These are phyloP conservation scores for Balaeniceps rex DNA, from an alignment of 2,113 vertebrate species.

Conservation along the genomic window DNA sequence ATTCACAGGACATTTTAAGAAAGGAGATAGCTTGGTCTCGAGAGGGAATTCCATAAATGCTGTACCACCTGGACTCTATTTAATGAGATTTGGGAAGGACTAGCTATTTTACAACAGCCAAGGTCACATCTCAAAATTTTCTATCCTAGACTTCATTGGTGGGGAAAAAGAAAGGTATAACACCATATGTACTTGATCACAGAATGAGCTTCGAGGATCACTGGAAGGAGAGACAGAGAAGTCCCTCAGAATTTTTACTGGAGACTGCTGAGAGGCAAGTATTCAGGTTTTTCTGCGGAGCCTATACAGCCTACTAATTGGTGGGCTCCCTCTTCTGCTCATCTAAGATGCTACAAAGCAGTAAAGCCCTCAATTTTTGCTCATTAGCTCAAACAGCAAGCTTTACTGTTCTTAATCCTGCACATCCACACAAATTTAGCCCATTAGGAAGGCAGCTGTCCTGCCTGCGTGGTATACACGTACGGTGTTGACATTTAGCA, in stretches of 20 bases:
- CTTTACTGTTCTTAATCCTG: background rate
- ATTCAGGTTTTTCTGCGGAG: background rate
- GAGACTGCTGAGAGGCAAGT: background rate
- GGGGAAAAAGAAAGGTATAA: background rate
- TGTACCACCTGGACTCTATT: conserved; percentile 37
- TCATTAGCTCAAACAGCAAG: background rate
- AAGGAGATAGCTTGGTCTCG: background rate
- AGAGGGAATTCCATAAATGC: background rate
- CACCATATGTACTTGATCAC: conserved; percentile 16
- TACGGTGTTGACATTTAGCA: background rate
- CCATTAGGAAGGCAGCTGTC: background rate
- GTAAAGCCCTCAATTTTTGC: background rate
- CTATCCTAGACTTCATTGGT: background rate
- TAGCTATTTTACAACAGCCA: conserved; percentile 2
- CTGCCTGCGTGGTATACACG: fast-evolving
- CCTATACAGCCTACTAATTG: background rate
- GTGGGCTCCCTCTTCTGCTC: background rate
- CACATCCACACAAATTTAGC: background rate
- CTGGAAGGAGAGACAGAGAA: background rate
- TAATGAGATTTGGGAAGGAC: conserved; percentile 26
- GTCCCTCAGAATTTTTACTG: background rate
- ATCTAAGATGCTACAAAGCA: background rate
- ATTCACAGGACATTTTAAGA: background rate
- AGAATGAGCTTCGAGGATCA: conserved; percentile 30
- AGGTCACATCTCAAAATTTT: conserved; percentile 12